phyloP scores from a whole-genome alignment of 2,113 vertebrate genomes.

The Chamaea fasciata region DNA sequence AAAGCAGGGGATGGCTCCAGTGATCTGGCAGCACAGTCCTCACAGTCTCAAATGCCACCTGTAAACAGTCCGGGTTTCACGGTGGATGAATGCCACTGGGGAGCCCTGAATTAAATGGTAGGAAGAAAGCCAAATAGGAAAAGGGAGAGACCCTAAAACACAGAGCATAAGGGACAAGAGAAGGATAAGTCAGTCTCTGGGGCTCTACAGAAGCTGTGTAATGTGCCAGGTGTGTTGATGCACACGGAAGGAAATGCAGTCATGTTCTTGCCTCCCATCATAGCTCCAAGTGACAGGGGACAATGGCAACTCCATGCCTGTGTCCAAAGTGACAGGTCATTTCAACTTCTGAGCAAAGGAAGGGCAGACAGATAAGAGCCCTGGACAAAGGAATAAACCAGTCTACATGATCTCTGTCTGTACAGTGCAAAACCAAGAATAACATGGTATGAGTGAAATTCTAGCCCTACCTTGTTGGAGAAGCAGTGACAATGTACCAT shows the following conservation, averaged over 20 bases:
- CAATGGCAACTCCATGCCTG: background rate
- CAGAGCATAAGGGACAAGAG: background rate
- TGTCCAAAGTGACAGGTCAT: background rate
- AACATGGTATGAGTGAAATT: background rate
- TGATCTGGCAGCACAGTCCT: background rate
- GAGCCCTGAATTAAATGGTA: background rate
- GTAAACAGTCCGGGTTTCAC: background rate
- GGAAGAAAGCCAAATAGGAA: background rate
- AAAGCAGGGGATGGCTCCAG: background rate
- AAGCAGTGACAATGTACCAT: background rate
- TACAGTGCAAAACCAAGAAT: background rate
- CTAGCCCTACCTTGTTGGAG: background rate
- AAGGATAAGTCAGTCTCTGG: background rate
- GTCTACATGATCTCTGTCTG: background rate
- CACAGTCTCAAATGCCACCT: background rate
- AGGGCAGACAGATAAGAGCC: background rate
- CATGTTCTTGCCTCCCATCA: background rate
- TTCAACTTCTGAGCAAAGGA: background rate
- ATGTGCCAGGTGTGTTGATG: background rate
- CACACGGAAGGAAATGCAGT: background rate
- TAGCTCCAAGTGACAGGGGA: background rate
- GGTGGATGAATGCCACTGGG: background rate
- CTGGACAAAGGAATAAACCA: background rate
- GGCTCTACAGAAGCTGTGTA: background rate
- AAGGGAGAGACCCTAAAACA: background rate